Evolutionary conservation across 2,797 vertebrate species (phyloP), one percentile per base, ranked within the genome.

Genomic region (Tragopan temminckii): DNA sequence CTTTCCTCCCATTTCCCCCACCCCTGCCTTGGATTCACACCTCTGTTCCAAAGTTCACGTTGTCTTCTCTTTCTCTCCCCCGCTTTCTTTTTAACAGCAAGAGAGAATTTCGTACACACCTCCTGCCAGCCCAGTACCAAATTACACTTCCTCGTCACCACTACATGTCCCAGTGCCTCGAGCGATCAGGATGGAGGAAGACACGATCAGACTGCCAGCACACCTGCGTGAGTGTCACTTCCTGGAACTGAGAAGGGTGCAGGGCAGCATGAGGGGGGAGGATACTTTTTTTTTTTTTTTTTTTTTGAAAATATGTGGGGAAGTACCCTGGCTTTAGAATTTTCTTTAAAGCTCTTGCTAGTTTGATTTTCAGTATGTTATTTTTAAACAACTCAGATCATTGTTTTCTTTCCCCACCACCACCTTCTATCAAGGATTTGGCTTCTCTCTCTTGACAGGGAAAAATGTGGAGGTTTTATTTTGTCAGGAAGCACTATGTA

Each of bases 21-120:
- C 90, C 77, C 31, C 50, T 67, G 78, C 78, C 81, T 31, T 40
- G 67, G 45, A 80, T 92, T 92, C 68, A 68, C 71, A 81, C 85
- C 77, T 93, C 80, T 79, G 29, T 88, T 96, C 90, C 92, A 94
- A 96, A 94, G 83, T 94, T 97, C 95, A 96, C 42, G 13, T 93
- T 89, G 88, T 96, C 90, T 80, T 94, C 52, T 92, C 19, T 90
- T 38, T 91, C 6, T 35, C 63, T 55, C 33, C 75, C 27, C 74
- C 43, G 52, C 78, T 89, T 97, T 98, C 93, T 98, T 96, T 98
- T 97, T 97, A 98, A 98, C 98, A 99, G 99, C 99, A 99, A 98
- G 99, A 99, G 98, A 99, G 99, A 97, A 98, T 99, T 98, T 98
- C 98, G 78, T 99, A 99, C 96, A 99, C 99, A 96, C 99, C 99